phyloP scores from a whole-genome alignment of 2,797 vertebrate species.

The Oreochromis mossambicus region DNA sequence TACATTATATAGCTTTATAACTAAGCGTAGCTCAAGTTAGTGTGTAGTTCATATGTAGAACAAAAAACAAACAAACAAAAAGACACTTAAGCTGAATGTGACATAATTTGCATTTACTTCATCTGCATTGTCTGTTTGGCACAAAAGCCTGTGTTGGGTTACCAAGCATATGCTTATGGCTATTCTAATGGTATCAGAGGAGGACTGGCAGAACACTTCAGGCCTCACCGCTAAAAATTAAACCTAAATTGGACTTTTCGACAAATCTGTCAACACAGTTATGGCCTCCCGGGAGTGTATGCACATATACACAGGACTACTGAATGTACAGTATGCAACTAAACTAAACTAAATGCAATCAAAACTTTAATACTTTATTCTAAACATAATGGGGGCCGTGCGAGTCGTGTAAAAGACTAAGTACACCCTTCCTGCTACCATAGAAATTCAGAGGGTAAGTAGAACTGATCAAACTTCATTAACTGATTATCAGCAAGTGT shows the following conservation, averaged over 20 bases:
- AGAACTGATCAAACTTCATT: not conserved
- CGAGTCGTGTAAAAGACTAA: not conserved
- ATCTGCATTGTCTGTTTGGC: not conserved
- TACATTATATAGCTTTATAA: not conserved
- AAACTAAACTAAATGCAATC: not conserved
- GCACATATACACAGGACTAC: not conserved
- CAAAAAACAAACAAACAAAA: not conserved
- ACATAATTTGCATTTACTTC: not conserved
- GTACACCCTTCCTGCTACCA: not conserved
- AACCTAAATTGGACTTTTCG: slow-evolving; percentile 49
- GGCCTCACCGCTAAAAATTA: slow-evolving; percentile 19
- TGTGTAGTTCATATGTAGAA: not conserved
- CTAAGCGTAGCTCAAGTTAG: not conserved
- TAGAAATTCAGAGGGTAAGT: not conserved
- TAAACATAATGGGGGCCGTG: not conserved
- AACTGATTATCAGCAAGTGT: not conserved
- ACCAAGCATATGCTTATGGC: not conserved
- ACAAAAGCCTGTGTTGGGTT: not conserved
- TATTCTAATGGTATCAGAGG: not conserved
- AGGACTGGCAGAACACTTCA: slow-evolving; percentile 28
- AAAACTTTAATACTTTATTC: not conserved
- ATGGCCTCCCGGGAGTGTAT: slow-evolving; percentile 2
- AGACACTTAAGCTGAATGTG: not conserved
- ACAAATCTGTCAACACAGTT: slow-evolving; percentile 54
- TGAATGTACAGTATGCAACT: not conserved